Evolutionary conservation across 2,113 vertebrate genomes (phyloP), one percentile per base, ranked within the genome.

Genomic region (Menura novaehollandiae): DNA sequence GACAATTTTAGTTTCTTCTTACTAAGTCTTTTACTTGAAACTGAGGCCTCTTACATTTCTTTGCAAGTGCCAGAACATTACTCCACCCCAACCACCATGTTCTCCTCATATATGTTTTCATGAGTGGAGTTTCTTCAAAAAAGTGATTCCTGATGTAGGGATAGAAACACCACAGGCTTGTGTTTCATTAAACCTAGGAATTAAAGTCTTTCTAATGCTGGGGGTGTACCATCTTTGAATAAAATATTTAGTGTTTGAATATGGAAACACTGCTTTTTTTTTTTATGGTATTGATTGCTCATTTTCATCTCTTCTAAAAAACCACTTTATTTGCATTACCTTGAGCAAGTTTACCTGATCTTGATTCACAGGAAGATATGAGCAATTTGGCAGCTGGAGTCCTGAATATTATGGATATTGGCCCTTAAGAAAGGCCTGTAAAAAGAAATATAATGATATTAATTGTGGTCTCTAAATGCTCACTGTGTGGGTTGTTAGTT

Each of bases 111-210:
- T 8, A 7, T 15, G 6, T 49, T 47, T 53, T 27, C 6, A 2
- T 11, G 15, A 0, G 0, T 47, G 4, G 28, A 32, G 8, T 53
- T 81, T 49, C 41, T 60, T 33, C 49, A 35, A n/a, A 26, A 10
- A 73, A 53, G 4, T 15, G 7, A 44, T 64, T 93, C 13, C 24
- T 63, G 9, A 5, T 56, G 35, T 39, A 26, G 9, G 3, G 49
- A 41, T n/a, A n/a, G 23, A 83, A 79, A 26, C 1, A 22, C 22
- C 11, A 22, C 12, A 69, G 18, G 20, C 39, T 78, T 62, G 6
- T 75, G 8, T 63, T 16, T 33, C 60, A 21, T 85, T 79, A 59
- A 59, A 59, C 47, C 11, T 39, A 51, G 22, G 13, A 35, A 71
- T 59, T 47, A 11, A 63, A 33, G 14, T 22, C 32, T 88, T 82